Conservation (phyloP, 2,888 invertebrate species). For the Mongoloraphidia duomilia region DNA sequence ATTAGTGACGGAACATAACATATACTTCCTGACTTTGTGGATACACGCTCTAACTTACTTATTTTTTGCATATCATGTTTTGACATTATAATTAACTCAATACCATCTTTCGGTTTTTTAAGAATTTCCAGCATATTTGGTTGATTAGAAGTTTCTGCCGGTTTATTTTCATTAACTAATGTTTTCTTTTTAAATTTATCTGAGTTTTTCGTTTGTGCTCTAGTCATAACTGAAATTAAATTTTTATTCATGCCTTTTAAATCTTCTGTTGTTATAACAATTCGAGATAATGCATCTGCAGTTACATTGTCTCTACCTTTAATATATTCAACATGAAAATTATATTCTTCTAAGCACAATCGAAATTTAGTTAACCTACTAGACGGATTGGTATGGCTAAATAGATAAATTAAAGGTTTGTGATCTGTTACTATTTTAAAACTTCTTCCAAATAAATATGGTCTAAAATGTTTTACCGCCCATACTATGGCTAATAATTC, state of each 20-base stretch:
- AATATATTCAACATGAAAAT: constrained; percentile 14
- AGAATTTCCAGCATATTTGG: constrained; percentile 10
- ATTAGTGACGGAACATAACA: too few relatives aligned
- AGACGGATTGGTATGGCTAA: constrained; percentile 12
- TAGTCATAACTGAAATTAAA: constrained; percentile 5
- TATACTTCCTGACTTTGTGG: too few relatives aligned
- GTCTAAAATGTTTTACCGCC: neutral
- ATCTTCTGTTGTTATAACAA: constrained; percentile 4
- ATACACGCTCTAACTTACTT: too few relatives aligned
- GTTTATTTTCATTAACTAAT: neutral
- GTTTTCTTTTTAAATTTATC: too few relatives aligned
- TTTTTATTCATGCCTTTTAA: constrained; percentile 8
- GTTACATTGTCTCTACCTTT: constrained; percentile 13
- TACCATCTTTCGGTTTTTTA: constrained; percentile 5
- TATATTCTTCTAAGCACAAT: constrained; percentile 16
- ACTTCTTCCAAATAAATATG: neutral
- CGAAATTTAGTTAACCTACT: constrained; percentile 17
- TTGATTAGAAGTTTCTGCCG: constrained; percentile 8
- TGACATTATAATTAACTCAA: constrained; percentile 4
- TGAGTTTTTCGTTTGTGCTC: neutral
- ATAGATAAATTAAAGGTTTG: neutral
- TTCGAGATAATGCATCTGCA: constrained; percentile 9
- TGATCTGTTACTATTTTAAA: neutral
- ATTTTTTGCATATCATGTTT: neutral
- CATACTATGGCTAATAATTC: neutral